Evolutionary conservation across 2,888 invertebrate species (phyloP).

Genomic region (Dolichopus griseipennis): DNA sequence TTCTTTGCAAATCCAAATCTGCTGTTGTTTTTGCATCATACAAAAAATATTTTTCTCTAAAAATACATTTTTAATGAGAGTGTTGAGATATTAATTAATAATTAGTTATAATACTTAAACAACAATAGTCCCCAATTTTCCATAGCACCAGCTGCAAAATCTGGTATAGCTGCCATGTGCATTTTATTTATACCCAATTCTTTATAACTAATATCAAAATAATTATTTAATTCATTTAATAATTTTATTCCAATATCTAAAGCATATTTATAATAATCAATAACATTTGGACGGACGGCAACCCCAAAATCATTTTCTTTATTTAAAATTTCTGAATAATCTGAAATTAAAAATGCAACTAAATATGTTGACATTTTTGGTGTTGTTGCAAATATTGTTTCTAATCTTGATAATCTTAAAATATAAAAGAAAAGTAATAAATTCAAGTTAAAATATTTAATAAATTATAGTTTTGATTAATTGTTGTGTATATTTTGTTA

Average conservation of each 20-base stretch:
- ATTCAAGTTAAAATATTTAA: too few species aligned
- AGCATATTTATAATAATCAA: constrained; percentile 13
- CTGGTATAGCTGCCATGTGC: constrained; percentile 68
- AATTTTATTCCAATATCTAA: constrained; percentile 23
- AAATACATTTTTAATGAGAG: constrained; percentile 29
- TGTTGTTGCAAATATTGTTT: constrained; percentile 37
- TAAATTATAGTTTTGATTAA: too few species aligned
- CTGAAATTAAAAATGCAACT: constrained; percentile 66
- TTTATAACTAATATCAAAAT: constrained; percentile 58
- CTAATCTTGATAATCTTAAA: constrained; percentile 34
- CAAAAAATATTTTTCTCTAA: constrained; percentile 28
- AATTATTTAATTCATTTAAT: constrained; percentile 46
- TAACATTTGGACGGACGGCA: constrained; percentile 60
- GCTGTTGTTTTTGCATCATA: not conserved
- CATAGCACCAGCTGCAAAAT: constrained; percentile 73
- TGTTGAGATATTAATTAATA: too few species aligned
- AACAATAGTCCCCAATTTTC: constrained; percentile 86
- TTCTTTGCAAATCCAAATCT: constrained; percentile 33
- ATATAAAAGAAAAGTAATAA: too few species aligned
- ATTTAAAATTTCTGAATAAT: constrained; percentile 39
- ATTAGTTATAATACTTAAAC: constrained; percentile 62
- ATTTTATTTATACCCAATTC: constrained; percentile 52
- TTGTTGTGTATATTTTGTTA: too few species aligned
- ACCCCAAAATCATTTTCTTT: constrained; percentile 43
- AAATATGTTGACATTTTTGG: constrained; percentile 69